These are phyloP conservation scores for Chloroclysta siterata DNA, from an alignment of 2,888 invertebrate species.

Conservation along the genomic window DNA sequence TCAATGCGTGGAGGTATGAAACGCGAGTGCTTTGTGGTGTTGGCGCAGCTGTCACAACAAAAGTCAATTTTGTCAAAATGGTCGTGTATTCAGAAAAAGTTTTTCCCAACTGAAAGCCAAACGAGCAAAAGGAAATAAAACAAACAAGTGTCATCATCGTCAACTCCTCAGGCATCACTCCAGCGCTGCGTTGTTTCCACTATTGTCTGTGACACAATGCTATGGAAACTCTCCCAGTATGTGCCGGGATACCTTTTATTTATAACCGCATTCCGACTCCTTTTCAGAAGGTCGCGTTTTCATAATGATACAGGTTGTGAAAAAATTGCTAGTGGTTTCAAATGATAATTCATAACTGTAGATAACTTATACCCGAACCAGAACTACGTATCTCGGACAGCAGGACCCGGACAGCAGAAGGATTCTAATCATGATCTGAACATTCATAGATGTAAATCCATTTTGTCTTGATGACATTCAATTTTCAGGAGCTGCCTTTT, in stretches of 20 bases:
- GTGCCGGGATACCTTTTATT: constrained; percentile 28
- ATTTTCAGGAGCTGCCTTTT: neutral
- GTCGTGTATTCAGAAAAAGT: constrained; percentile 64
- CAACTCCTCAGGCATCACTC: constrained; percentile 59
- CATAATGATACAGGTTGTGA: neutral
- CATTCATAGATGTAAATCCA: neutral
- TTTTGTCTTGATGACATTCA: neutral
- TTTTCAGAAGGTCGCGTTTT: constrained; percentile 6
- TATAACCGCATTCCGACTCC: constrained; percentile 18
- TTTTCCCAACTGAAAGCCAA: constrained; percentile 65
- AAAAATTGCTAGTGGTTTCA: neutral
- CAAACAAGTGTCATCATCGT: constrained; percentile 81
- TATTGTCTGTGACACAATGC: constrained; percentile 44
- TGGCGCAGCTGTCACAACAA: constrained; percentile 69
- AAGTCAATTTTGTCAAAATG: constrained; percentile 76
- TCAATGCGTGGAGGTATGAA: constrained; percentile 33
- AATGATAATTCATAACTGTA: neutral
- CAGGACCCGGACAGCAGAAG: too few species aligned
- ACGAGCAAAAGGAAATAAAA: constrained; percentile 74
- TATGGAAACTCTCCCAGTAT: constrained; percentile 34
- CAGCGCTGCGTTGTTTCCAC: constrained; percentile 51
- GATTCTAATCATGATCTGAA: neutral
- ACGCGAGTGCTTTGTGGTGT: constrained; percentile 41
- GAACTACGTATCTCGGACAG: too few species aligned
- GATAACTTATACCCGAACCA: too few species aligned